phyloP scores from a whole-genome alignment of 1,140 invertebrate species.

The Drosophila nikananu region DNA sequence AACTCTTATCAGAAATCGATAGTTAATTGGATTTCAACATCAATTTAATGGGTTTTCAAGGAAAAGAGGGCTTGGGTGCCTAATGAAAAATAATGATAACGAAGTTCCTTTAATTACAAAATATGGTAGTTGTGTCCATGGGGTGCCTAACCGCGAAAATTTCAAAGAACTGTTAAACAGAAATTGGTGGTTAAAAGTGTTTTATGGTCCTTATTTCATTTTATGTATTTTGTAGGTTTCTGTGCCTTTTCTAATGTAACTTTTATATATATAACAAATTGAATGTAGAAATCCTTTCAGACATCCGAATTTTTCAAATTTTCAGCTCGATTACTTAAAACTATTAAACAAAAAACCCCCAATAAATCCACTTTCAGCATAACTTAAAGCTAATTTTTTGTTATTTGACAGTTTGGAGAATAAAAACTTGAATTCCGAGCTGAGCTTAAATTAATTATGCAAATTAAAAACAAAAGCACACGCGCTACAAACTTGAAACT shows the following conservation, averaged over 20 bases:
- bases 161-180: background rate
- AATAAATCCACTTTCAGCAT: background rate
- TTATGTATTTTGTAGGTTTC: background rate
- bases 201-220: background rate
- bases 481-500: slow-evolving; percentile 12
- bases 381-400: slow-evolving; percentile 9
- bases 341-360: background rate
- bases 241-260: background rate
- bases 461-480: slow-evolving; percentile 40
- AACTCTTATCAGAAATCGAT: slow-evolving; percentile 72
- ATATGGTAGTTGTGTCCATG: background rate
- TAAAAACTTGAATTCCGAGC: slow-evolving; percentile 6
- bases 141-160: background rate
- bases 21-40: slow-evolving; percentile 67
- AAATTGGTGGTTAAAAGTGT: slow-evolving; percentile 3
- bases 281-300: too few relatives aligned
- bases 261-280: too few relatives aligned
- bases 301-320: too few relatives aligned
- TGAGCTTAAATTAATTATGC: slow-evolving; percentile 56
- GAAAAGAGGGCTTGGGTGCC: slow-evolving; percentile 17
- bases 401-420: slow-evolving; percentile 9
- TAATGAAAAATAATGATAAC: slow-evolving; percentile 36
- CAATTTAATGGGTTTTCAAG: slow-evolving; percentile 45
- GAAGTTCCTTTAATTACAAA: slow-evolving; percentile 28
- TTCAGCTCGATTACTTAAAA: background rate